Base-by-base conservation (phyloP, 2,888 invertebrate genomes). In the Heliconius ismenius region DNA sequence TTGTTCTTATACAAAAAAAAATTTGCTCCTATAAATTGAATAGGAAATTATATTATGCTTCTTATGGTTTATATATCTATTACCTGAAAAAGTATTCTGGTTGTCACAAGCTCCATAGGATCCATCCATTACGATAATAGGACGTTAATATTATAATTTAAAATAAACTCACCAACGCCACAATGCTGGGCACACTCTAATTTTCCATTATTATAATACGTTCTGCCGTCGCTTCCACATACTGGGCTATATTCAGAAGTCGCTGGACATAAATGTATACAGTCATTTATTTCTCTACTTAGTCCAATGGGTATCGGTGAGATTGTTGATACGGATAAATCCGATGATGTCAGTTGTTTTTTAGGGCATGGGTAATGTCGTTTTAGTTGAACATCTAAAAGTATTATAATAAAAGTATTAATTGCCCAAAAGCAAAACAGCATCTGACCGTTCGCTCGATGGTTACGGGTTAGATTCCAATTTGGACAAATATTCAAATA, bases 131-230 rank as follows among this genome's bases (percentile, higher is more conserved):
- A 49, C 4, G 4, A 18, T 0, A 18, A 49, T 49, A 21, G 28
- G 21, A 1, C 9, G 2, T 64, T 21, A 21, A 21, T 32, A 21
- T n/a, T 6, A 32, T 3, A 32, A 64, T 4, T 28, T 6, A 63
- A 6, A 28, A 39, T n/a, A 13, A 65, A 76, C 84, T 83, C 79
- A 85, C 85, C 81, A 69, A 82, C 76, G 72, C 86, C 86, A 80
- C 86, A 86, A 69, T 70, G 26, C 73, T 78, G 77, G 11, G 82
- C 82, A 74, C 82, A 83, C 4, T 80, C 68, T 60, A 83, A 76
- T 21, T 81, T 80, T 13, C 78, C 81, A 39, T 78, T 76, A 70
- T 83, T 84, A 26, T 81, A 79, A 60, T 83, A 83, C 1, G 83
- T 83, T 58, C 81, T 75, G 7, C 77, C 77, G 32, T 84, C 80